Evolutionary conservation across 2,888 invertebrate genomes (phyloP).

Genomic region (Nephrotoma appendiculata): DNA sequence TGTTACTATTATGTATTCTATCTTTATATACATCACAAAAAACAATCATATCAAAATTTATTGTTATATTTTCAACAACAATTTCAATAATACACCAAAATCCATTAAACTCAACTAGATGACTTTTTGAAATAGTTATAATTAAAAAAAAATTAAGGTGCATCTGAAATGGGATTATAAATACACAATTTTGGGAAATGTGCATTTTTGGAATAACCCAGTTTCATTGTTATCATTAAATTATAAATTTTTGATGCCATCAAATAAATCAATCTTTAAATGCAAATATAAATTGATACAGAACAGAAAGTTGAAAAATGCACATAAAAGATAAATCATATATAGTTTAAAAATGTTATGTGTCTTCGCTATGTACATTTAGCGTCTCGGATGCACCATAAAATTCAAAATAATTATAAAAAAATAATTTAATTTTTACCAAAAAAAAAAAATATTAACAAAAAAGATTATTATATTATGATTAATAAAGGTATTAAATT

Average conservation of each 20-base stretch:
- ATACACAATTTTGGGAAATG: no score
- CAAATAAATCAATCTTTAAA: no score
- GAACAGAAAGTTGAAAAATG: no score
- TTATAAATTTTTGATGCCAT: not conserved
- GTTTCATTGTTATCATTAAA: not conserved
- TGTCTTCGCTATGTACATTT: no score
- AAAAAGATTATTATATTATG: not conserved
- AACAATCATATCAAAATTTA: slow-evolving; percentile 30
- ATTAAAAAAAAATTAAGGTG: not conserved
- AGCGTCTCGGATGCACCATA: no score
- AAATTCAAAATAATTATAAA: not conserved
- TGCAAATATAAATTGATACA: no score
- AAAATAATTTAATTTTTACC: not conserved
- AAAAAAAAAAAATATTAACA: not conserved
- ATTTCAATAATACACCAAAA: slow-evolving; percentile 12
- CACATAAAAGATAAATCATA: no score
- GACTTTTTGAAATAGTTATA: slow-evolving; percentile 12
- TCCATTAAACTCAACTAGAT: slow-evolving; percentile 14
- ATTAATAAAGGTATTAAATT: not conserved
- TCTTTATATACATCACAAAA: slow-evolving; percentile 20
- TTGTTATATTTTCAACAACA: slow-evolving; percentile 16
- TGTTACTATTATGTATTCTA: slow-evolving; percentile 21
- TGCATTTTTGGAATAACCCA: no score
- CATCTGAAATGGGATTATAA: no score
- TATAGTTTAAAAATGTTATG: no score